Conservation (phyloP, 2,113 vertebrate genomes). For the Craseonycteris thonglongyai region DNA sequence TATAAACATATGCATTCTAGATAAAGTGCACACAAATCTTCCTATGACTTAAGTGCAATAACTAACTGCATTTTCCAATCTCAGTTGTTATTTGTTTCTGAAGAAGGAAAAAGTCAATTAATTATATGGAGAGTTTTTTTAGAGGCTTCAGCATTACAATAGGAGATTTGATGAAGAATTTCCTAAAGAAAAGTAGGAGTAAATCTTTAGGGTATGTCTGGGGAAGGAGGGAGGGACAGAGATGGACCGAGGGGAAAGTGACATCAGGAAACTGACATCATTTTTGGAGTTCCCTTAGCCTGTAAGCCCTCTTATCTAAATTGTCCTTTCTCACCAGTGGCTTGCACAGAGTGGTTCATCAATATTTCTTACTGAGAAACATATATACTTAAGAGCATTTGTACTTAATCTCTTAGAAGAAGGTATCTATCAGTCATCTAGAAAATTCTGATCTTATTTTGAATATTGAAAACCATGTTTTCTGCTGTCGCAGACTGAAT, state of each 20-base stretch:
- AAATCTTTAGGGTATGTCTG: neutral
- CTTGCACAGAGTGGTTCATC: neutral
- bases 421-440: neutral
- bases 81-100: neutral
- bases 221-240: fast-evolving
- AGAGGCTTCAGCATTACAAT: neutral
- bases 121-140: neutral
- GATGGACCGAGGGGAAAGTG: neutral
- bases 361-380: neutral
- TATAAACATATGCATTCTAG: neutral
- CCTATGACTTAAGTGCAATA: neutral
- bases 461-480: neutral
- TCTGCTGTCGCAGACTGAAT: neutral
- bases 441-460: neutral
- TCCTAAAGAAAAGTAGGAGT: neutral
- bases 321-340: neutral
- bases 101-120: neutral
- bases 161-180: neutral
- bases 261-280: neutral
- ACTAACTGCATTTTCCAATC: neutral
- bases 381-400: neutral
- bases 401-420: neutral
- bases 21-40: neutral
- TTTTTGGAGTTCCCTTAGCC: too few species aligned
- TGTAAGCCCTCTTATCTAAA: neutral